Base-by-base conservation (phyloP, 92 coral and sea anemone species). In the Actinostola sp. region DNA sequence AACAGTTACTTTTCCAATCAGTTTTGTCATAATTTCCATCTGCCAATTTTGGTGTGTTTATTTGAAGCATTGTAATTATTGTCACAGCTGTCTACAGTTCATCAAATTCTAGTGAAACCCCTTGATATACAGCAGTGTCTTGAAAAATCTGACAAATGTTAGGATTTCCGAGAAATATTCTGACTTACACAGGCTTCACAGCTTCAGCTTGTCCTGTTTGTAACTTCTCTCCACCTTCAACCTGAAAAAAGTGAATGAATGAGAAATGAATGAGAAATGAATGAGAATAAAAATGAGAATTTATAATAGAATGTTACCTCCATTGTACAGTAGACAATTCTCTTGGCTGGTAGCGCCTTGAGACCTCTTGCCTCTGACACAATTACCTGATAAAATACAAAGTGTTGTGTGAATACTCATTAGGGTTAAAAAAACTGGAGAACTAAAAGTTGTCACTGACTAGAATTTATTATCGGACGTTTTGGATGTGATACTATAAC, bases 321-420 rank as follows among this genome's bases (percentile, higher is more conserved):
- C 98, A 94, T 94, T 10, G 98, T 94, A 39, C 98, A 94, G 75
- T 94, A 94, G 23, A 94, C 98, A 79, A 91, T 85, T 65, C 87
- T 91, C 81, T 76, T 82, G 17, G 90, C 83, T 52, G 82, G 97
- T 25, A 94, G 76, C 41, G 86, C 61, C 66, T 94, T 94, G 8
- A 94, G 73, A 56, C 98, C 98, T 71, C 81, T 80, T 15, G 98
- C 98, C 43, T 94, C 98, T 9, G 87, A 77, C 25, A 94, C 80
- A 42, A 91, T 29, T n/a, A 94, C 95, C 98, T 93, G 20, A 3
- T 21, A 53, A 15, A 25, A 67, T 39, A 43, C 8, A 59, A 21
- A 39, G 17, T n/a, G n/a, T n/a, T n/a, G n/a, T n/a, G n/a, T n/a
- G n/a, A n/a, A n/a, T n/a, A n/a, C n/a, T n/a, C 10, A 53, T 9